phyloP scores from a whole-genome alignment of 2,113 vertebrate genomes.

The Phoenicopterus ruber region DNA sequence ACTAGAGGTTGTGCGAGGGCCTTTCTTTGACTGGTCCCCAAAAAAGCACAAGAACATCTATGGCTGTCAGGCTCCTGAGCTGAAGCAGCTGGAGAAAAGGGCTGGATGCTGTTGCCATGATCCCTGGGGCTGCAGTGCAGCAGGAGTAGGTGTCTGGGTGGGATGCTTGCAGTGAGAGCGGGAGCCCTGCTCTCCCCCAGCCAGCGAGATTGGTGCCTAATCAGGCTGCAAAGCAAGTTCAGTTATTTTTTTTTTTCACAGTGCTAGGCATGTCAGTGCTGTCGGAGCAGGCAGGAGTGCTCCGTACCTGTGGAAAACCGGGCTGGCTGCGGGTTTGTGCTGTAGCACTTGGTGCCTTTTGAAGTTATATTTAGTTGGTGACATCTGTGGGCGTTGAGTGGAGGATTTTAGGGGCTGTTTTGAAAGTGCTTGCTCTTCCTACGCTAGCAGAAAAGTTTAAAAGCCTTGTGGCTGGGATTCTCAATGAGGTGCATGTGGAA shows the following conservation, averaged over 20 bases:
- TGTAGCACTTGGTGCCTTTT: not conserved
- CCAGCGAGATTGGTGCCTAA: rapidly evolving
- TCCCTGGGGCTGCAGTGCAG: rapidly evolving
- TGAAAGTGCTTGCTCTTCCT: not conserved
- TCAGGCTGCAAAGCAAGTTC: not conserved
- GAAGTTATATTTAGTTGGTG: constrained; percentile 40
- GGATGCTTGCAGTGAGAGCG: not conserved
- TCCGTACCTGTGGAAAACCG: not conserved
- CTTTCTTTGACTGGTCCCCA: not conserved
- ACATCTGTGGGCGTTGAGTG: not conserved
- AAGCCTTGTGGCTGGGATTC: not conserved
- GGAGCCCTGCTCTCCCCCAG: not conserved
- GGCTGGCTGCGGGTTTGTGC: not conserved
- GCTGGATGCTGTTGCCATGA: not conserved
- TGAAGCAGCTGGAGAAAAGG: not conserved
- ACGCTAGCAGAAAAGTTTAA: not conserved
- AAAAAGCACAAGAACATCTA: not conserved
- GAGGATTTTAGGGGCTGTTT: constrained; percentile 16
- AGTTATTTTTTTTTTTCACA: rapidly evolving
- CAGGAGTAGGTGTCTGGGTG: rapidly evolving
- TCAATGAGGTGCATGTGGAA: not conserved
- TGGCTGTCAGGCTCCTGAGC: not conserved
- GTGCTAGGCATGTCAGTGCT: not conserved
- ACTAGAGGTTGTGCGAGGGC: not conserved
- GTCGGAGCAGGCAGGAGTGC: not conserved